Evolutionary conservation across 2,113 vertebrate genomes (phyloP).

Genomic region (Rhinolophus sinicus): DNA sequence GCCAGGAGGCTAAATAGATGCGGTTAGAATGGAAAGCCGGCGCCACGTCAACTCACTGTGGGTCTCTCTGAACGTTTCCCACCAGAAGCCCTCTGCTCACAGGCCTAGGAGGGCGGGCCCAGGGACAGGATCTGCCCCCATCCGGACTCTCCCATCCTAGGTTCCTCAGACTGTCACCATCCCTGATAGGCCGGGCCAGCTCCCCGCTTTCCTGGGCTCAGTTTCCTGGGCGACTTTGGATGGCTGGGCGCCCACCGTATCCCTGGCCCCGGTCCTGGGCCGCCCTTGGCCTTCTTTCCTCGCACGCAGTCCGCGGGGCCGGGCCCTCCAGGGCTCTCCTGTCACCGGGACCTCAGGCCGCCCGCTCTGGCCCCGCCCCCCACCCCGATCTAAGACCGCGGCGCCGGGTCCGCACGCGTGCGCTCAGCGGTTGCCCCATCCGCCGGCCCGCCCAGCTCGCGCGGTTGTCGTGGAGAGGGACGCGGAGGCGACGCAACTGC

Average conservation of each 20-base stretch:
- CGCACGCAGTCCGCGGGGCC: accelerated
- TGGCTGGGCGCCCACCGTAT: neutral
- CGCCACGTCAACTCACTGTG: neutral
- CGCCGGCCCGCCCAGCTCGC: neutral
- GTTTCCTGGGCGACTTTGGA: neutral
- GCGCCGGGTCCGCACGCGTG: neutral
- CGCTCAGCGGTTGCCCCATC: neutral
- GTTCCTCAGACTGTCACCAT: neutral
- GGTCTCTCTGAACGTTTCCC: neutral
- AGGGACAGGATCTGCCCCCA: neutral
- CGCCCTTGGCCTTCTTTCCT: no score
- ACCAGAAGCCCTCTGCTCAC: neutral
- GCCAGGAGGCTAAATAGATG: neutral
- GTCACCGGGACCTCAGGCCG: accelerated
- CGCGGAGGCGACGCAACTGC: neutral
- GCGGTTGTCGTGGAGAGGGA: conserved; percentile 70
- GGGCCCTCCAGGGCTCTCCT: accelerated
- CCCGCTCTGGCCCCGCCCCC: neutral
- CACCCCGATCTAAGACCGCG: neutral
- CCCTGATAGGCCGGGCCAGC: accelerated
- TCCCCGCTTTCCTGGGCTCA: accelerated
- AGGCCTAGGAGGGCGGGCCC: neutral
- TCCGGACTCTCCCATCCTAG: neutral
- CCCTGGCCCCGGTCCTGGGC: neutral
- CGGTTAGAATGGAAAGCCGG: neutral